Percentiles rank a stretch among this genome's conserved stretches.
These are phyloP conservation scores for Drepana arcuata DNA, from an alignment of 1,140 invertebrate genomes.

Conservation along the genomic window DNA sequence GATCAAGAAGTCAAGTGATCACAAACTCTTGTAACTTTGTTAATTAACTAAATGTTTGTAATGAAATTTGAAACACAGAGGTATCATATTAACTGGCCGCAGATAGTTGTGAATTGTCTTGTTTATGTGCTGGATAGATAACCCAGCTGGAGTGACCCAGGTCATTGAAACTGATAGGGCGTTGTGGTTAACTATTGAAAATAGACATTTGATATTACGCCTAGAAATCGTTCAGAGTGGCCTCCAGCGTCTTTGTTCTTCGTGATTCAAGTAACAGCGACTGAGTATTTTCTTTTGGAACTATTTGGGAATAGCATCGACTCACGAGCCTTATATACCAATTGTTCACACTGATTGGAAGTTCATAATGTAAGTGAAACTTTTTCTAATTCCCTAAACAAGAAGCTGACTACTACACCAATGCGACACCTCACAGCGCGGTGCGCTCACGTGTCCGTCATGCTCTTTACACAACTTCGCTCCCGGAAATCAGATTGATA, in stretches of 20 bases:
- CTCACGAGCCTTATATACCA: no score
- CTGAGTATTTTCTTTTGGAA: no score
- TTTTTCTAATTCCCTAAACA: no score
- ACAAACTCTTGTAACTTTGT: no score
- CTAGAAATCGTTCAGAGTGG: background rate
- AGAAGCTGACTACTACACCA: no score
- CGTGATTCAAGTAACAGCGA: no score
- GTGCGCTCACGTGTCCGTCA: slow-evolving; percentile 6
- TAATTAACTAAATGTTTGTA: slow-evolving; percentile 10
- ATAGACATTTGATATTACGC: slow-evolving; percentile 1
- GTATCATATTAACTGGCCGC: slow-evolving; percentile 1
- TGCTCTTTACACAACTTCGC: slow-evolving; percentile 6
- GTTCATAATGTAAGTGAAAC: no score
- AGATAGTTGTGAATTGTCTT: slow-evolving; percentile 17
- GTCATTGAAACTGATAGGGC: slow-evolving; percentile 13
- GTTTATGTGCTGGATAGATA: slow-evolving; percentile 18
- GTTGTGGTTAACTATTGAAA: slow-evolving; percentile 13
- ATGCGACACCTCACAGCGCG: slow-evolving; percentile 1
- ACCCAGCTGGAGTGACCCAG: slow-evolving; percentile 11
- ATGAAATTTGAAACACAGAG: slow-evolving; percentile 15
- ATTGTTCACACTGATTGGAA: no score
- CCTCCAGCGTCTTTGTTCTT: background rate
- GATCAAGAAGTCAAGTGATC: no score
- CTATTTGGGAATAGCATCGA: no score
- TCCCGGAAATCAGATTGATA: no score